phyloP scores from a whole-genome alignment of 2,797 vertebrate species.

The Ispidina picta region DNA sequence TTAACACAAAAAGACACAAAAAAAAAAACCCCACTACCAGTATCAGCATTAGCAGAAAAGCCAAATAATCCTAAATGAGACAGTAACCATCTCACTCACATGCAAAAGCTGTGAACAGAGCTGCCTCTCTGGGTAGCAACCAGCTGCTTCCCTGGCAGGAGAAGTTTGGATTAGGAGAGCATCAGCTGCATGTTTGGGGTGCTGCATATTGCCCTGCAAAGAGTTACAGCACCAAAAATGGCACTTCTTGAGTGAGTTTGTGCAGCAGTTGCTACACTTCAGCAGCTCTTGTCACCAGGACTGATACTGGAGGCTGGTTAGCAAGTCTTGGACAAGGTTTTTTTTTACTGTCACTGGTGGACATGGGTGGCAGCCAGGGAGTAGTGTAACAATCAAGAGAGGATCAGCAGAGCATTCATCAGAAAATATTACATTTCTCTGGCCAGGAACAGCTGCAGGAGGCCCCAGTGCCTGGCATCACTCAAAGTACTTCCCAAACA shows the following conservation, averaged over 20 bases:
- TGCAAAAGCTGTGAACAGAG: not conserved
- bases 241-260: not conserved
- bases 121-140: not conserved
- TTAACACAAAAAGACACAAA: not conserved
- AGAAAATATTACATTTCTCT: not conserved
- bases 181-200: not conserved
- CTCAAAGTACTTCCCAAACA: not conserved
- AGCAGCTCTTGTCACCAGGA: not conserved
- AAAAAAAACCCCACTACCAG: not conserved
- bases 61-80: not conserved
- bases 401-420: not conserved
- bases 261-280: not conserved
- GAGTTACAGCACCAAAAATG: not conserved
- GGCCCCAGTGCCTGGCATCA: not conserved
- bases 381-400: not conserved
- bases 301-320: not conserved
- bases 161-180: not conserved
- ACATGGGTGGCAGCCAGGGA: not conserved
- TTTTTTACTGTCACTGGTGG: not conserved
- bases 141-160: not conserved
- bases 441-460: not conserved
- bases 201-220: not conserved
- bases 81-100: not conserved
- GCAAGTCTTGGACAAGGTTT: not conserved
- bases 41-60: not conserved